Percentiles rank a stretch among this genome's conserved stretches.
Evolutionary conservation across 2,113 vertebrate species (phyloP).

Genomic region (Oceanites oceanicus): DNA sequence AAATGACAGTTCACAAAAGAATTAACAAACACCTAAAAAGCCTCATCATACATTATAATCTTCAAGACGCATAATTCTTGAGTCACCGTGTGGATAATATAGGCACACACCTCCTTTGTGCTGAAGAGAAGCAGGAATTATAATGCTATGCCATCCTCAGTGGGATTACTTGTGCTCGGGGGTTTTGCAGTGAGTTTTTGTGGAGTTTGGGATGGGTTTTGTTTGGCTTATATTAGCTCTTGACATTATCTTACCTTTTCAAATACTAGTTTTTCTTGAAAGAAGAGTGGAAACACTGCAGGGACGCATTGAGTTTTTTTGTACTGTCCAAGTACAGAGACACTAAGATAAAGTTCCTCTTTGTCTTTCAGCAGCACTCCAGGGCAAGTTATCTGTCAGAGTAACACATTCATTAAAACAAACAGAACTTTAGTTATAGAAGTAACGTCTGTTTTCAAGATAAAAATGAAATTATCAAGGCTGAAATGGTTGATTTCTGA

Average conservation of each 20-base stretch:
- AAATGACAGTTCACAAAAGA: not conserved
- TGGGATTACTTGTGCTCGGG: not conserved
- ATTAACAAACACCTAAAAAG: not conserved
- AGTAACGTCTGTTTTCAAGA: slow-evolving; percentile 10
- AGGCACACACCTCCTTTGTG: not conserved
- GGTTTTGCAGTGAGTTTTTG: not conserved
- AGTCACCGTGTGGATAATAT: not conserved
- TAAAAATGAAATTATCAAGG: slow-evolving; percentile 20
- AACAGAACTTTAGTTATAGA: slow-evolving; percentile 1
- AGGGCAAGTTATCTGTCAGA: slow-evolving; percentile 87
- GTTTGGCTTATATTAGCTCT: not conserved
- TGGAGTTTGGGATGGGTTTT: not conserved
- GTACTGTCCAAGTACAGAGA: slow-evolving; percentile 88
- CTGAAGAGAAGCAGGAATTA: not conserved
- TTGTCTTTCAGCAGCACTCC: slow-evolving; percentile 81
- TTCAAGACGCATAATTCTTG: not conserved
- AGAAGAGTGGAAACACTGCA: slow-evolving; percentile 84
- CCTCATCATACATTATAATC: not conserved
- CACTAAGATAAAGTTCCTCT: slow-evolving; percentile 85
- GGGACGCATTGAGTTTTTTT: slow-evolving; percentile 83
- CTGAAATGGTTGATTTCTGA: slow-evolving; percentile 1
- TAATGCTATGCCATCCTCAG: not conserved
- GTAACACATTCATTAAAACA: slow-evolving; percentile 21
- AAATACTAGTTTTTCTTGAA: slow-evolving; percentile 89
- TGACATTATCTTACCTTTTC: slow-evolving; percentile 82